Conservation (phyloP, 1,140 invertebrate genomes). For the Brachystomella parvula region DNA sequence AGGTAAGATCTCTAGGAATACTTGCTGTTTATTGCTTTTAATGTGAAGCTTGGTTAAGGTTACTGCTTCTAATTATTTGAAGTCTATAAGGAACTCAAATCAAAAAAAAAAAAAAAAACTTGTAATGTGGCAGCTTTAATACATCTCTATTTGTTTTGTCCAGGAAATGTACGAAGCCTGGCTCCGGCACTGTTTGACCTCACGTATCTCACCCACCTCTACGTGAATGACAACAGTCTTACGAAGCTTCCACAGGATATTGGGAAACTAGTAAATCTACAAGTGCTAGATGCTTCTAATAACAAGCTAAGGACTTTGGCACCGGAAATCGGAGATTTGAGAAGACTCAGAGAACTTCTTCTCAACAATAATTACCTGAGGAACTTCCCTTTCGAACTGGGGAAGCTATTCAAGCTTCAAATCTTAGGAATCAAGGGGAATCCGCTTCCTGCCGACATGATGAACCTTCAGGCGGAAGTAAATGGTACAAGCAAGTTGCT, state of each 20-base stretch:
- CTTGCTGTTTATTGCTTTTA: too few species aligned
- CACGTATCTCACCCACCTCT: constrained; percentile 81
- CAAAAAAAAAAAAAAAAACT: too few species aligned
- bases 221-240: constrained; percentile 89
- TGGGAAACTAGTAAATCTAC: constrained; percentile 68
- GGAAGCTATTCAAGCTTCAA: constrained; percentile 93
- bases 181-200: constrained; percentile 84
- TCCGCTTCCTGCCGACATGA: constrained; percentile 85
- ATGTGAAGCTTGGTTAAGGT: too few species aligned
- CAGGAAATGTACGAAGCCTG: constrained; percentile 85
- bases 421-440: constrained; percentile 83
- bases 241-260: constrained; percentile 82
- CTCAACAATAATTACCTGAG: constrained; percentile 89
- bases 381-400: constrained; percentile 89
- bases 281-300: constrained; percentile 80
- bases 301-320: constrained; percentile 91
- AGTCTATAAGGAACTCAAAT: too few species aligned
- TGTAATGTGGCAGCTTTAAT: neutral
- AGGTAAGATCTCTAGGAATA: constrained; percentile 47
- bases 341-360: constrained; percentile 84
- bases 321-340: constrained; percentile 89
- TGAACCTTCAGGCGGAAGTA: constrained; percentile 80
- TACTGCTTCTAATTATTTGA: too few species aligned
- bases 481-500: constrained; percentile 90
- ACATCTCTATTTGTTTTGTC: constrained; percentile 36